A percentile compares a stretch with the other conserved stretches of the same genome.
phyloP scores from a whole-genome alignment of 1,140 invertebrate species.

The Orius laevigatus region DNA sequence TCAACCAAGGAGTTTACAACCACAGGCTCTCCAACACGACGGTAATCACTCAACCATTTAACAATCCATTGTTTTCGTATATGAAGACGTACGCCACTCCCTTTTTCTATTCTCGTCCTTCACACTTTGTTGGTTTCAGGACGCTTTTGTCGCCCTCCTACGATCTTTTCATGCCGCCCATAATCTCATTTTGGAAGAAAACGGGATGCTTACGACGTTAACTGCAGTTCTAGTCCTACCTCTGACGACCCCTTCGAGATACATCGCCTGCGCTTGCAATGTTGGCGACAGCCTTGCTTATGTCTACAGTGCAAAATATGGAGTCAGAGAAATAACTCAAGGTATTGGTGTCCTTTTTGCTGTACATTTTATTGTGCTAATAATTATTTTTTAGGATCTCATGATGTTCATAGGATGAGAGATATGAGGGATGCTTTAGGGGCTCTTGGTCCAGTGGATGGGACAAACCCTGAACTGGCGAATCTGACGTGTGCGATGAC shows the following conservation, averaged over 20 bases:
- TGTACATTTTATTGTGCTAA: conserved; percentile 14
- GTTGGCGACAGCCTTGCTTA: conserved; percentile 82
- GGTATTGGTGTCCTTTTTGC: conserved; percentile 27
- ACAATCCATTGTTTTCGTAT: background rate
- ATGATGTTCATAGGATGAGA: conserved; percentile 72
- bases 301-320: conserved; percentile 62
- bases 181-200: conserved; percentile 67
- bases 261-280: conserved; percentile 76
- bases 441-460: conserved; percentile 77
- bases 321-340: conserved; percentile 54
- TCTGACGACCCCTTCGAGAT: conserved; percentile 33
- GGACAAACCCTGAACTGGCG: conserved; percentile 72
- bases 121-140: conserved; percentile 30
- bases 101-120: background rate
- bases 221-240: conserved; percentile 64
- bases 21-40: conserved; percentile 21
- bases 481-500: conserved; percentile 84
- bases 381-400: conserved; percentile 44
- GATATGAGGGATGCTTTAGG: conserved; percentile 86
- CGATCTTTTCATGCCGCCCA: conserved; percentile 78
- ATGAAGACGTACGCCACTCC: background rate
- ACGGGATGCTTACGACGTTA: conserved; percentile 73
- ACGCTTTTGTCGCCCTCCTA: conserved; percentile 63
- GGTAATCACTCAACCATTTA: conserved; percentile 15
- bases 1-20: conserved; percentile 60